A percentile compares a stretch with the other conserved stretches of the same genome.
Evolutionary conservation across 2,113 vertebrate species (phyloP).

Genomic region (Megaleporinus macrocephalus): DNA sequence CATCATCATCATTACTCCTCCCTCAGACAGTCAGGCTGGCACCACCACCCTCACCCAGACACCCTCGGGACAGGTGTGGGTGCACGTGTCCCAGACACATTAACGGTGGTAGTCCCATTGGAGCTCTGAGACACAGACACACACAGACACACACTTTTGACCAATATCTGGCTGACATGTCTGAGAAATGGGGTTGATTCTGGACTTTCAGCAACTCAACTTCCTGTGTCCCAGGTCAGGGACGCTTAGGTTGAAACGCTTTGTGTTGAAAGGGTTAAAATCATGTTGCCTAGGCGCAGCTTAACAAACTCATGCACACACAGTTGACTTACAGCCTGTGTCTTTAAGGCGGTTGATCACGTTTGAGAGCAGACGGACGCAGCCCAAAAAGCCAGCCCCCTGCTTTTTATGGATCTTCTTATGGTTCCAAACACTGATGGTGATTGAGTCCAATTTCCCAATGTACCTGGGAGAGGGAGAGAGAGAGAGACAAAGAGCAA

Average conservation of each 20-base stretch:
- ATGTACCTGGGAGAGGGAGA: constrained; percentile 84
- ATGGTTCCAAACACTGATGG: constrained; percentile 99
- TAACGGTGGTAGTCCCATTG: background rate
- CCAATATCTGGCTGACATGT: too few relatives aligned
- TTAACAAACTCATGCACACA: too few relatives aligned
- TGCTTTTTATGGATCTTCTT: constrained; percentile 99
- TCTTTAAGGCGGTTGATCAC: constrained; percentile 98
- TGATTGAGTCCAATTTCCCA: constrained; percentile 97
- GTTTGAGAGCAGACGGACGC: constrained; percentile 96
- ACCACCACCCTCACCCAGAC: background rate
- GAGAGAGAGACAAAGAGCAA: constrained; percentile 2
- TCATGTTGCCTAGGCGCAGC: too few relatives aligned
- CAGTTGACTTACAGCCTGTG: constrained; percentile 87
- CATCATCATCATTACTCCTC: too few relatives aligned
- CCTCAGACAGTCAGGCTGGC: constrained; percentile 20
- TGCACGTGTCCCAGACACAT: background rate
- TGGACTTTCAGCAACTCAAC: too few relatives aligned
- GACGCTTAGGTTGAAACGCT: too few relatives aligned
- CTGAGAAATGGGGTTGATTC: too few relatives aligned
- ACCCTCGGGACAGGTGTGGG: background rate
- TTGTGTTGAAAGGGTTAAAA: too few relatives aligned
- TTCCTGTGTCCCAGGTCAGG: too few relatives aligned
- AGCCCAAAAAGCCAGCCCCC: constrained; percentile 97
- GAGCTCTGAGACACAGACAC: background rate
- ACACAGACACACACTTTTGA: constrained; percentile 5